phyloP scores from a whole-genome alignment of 2,888 invertebrate species.

The Drosophila recens region DNA sequence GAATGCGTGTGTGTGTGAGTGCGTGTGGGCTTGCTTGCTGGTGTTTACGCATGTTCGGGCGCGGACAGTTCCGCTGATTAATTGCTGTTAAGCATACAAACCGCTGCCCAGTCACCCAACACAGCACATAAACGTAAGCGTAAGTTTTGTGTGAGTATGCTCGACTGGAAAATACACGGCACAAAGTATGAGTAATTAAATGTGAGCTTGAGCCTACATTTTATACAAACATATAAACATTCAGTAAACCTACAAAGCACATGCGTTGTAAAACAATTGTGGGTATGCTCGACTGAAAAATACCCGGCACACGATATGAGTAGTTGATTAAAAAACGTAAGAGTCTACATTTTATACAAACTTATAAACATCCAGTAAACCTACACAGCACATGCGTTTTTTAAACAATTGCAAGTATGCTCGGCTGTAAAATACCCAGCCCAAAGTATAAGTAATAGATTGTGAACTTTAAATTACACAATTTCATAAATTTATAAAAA shows the following conservation, averaged over 20 bases:
- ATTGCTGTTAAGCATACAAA: conserved; percentile 75
- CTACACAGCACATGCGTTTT: neutral
- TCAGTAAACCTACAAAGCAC: too few species aligned
- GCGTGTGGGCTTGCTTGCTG: conserved; percentile 28
- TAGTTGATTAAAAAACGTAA: neutral
- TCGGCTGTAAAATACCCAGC: too few species aligned
- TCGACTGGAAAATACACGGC: conserved; percentile 1
- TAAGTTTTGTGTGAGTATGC: conserved; percentile 3
- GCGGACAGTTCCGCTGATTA: conserved; percentile 81
- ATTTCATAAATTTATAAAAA: too few species aligned
- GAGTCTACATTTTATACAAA: too few species aligned
- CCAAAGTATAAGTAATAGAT: too few species aligned
- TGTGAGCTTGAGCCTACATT: neutral
- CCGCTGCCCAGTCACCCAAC: conserved; percentile 41
- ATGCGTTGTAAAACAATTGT: neutral
- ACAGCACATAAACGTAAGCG: conserved; percentile 34
- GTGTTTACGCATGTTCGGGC: conserved; percentile 78
- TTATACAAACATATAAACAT: neutral
- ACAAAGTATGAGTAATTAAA: neutral
- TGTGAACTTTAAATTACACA: too few species aligned
- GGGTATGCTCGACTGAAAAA: neutral
- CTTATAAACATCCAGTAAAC: neutral
- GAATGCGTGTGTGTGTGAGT: conserved; percentile 15
- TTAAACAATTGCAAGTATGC: too few species aligned
- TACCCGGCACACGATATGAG: neutral